Evolutionary conservation across 2,888 invertebrate species (phyloP).

Genomic region (Melinaea menophilus): DNA sequence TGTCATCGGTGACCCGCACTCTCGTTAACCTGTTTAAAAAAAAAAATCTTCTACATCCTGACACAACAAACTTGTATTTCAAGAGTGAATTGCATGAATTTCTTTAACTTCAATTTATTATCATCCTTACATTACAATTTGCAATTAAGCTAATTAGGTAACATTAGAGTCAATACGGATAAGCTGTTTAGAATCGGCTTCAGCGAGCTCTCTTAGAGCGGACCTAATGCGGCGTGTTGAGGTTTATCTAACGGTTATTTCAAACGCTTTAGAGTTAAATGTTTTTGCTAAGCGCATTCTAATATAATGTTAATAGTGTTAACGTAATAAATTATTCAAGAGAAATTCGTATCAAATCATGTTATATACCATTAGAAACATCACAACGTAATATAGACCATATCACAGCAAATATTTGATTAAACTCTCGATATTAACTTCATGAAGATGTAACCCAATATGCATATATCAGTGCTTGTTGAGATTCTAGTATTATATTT

Average conservation of each 20-base stretch:
- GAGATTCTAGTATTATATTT: not conserved
- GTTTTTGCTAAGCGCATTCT: not conserved
- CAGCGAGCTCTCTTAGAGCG: not conserved
- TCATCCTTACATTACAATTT: not conserved
- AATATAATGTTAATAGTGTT: not conserved
- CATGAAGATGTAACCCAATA: not conserved
- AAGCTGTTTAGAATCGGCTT: constrained; percentile 1
- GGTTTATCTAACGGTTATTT: not conserved
- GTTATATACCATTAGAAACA: too few species aligned
- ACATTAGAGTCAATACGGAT: not conserved
- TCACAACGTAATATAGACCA: too few species aligned
- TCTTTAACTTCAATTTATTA: constrained; percentile 4
- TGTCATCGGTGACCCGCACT: too few species aligned
- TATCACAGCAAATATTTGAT: too few species aligned
- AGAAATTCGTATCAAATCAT: too few species aligned
- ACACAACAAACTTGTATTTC: too few species aligned
- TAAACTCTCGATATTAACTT: not conserved
- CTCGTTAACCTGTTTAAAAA: too few species aligned
- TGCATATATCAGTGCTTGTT: not conserved
- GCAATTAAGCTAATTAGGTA: constrained; percentile 4
- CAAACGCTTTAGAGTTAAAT: not conserved
- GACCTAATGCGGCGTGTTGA: not conserved
- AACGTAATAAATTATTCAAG: too few species aligned
- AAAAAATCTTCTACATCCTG: too few species aligned
- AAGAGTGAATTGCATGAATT: not conserved